phyloP scores from a whole-genome alignment of 35 echinoderm and acorn worm genomes.

The Chiridota heheva region DNA sequence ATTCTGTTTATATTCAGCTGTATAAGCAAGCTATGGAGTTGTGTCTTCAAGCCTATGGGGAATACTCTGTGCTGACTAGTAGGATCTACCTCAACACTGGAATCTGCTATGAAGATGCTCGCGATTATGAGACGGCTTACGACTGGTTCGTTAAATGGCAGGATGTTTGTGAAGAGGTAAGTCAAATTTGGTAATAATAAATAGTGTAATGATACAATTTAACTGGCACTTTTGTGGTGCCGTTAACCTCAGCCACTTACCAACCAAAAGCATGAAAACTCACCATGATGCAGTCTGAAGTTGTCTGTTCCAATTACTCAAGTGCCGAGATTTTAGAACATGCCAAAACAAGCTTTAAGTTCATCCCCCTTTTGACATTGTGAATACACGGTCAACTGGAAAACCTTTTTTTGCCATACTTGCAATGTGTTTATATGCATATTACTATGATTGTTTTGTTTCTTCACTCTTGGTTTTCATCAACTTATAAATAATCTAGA shows the following conservation, averaged over 20 bases:
- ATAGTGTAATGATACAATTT: background rate
- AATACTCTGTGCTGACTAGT: slow-evolving; percentile 77
- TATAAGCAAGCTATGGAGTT: slow-evolving; percentile 85
- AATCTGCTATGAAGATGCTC: slow-evolving; percentile 87
- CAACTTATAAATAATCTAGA: background rate
- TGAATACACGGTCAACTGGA: no score
- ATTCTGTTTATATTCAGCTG: no score
- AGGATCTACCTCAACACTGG: slow-evolving; percentile 86
- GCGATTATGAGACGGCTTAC: slow-evolving; percentile 66
- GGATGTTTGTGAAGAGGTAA: slow-evolving; percentile 79
- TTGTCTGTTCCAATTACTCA: no score
- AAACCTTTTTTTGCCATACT: no score
- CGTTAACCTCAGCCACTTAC: no score
- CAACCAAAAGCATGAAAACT: no score
- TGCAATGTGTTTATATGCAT: background rate
- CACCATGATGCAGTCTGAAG: no score
- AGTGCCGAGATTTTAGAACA: no score
- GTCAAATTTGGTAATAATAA: slow-evolving; percentile 5
- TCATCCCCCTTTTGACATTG: no score
- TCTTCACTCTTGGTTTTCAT: background rate
- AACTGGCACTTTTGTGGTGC: no score
- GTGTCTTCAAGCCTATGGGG: slow-evolving; percentile 91
- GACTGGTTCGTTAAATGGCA: slow-evolving; percentile 85
- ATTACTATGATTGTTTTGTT: background rate
- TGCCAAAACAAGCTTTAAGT: no score